These are phyloP conservation scores for Lepus townsendii DNA, from an alignment of 2,797 vertebrate genomes.

Conservation along the genomic window DNA sequence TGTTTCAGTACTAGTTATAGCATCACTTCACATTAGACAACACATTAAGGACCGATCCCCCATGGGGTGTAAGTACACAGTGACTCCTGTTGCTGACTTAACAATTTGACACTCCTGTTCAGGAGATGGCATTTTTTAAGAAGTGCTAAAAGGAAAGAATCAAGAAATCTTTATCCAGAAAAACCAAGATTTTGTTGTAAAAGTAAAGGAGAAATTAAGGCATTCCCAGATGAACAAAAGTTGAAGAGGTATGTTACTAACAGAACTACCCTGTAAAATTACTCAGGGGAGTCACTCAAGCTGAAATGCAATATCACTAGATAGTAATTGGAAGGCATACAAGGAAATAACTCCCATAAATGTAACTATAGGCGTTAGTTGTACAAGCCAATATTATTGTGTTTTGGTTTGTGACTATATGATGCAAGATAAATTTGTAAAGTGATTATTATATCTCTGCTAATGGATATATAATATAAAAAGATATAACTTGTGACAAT, in stretches of 20 bases:
- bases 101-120: no score
- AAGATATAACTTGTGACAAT: neutral
- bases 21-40: no score
- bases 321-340: neutral
- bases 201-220: no score
- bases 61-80: no score
- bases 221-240: no score
- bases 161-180: neutral
- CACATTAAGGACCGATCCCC: no score
- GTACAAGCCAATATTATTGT: neutral
- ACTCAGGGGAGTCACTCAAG: neutral
- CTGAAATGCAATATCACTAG: neutral
- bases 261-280: neutral
- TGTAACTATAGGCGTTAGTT: neutral
- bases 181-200: neutral
- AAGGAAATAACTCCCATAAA: neutral
- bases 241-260: no score
- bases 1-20: no score
- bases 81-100: no score
- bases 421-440: neutral
- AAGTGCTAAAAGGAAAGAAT: neutral
- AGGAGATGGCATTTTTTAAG: neutral
- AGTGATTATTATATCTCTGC: neutral
- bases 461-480: neutral
- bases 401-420: neutral